Evolutionary conservation across 2,888 invertebrate genomes (phyloP).

Genomic region (Callinectes sapidus): DNA sequence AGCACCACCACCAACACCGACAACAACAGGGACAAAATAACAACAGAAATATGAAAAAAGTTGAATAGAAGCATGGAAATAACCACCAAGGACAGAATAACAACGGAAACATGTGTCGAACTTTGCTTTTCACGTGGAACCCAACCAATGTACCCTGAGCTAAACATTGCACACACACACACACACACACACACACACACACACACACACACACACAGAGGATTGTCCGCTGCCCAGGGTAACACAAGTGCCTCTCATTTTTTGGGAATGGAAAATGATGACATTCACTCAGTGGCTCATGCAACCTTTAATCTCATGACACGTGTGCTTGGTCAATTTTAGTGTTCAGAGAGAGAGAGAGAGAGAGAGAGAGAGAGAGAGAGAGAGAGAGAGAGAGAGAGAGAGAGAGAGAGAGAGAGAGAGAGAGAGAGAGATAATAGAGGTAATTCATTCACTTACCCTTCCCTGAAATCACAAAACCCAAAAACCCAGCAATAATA

Average conservation of each 20-base stretch:
- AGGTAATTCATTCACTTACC: background rate
- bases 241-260: background rate
- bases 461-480: too few relatives aligned
- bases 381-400: background rate
- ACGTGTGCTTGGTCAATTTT: too few relatives aligned
- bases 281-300: background rate
- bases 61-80: too few relatives aligned
- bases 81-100: too few relatives aligned
- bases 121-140: too few relatives aligned
- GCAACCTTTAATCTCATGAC: too few relatives aligned
- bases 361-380: background rate
- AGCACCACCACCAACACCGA: too few relatives aligned
- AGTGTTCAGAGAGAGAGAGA: background rate
- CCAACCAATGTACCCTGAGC: too few relatives aligned
- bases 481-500: too few relatives aligned
- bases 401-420: background rate
- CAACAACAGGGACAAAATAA: too few relatives aligned
- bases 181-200: background rate
- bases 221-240: background rate
- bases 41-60: too few relatives aligned
- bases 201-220: background rate
- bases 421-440: background rate
- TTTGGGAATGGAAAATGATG: background rate
- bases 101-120: too few relatives aligned
- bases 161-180: background rate